Percentiles rank a stretch among this genome's conserved stretches.
Evolutionary conservation across 2,888 invertebrate genomes (phyloP).

Genomic region (Pogonocherus hispidulus): DNA sequence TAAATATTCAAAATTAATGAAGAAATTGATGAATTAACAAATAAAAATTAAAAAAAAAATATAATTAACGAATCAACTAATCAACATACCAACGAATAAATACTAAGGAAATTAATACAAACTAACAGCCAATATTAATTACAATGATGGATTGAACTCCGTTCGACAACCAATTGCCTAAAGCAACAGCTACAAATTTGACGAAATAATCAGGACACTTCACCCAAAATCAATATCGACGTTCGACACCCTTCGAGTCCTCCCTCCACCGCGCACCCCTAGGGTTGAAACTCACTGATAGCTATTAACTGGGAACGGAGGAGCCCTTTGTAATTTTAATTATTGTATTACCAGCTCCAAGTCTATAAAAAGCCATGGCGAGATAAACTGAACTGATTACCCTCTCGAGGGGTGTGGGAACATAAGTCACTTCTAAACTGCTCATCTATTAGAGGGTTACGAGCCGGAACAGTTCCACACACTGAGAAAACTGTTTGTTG

Average conservation of each 20-base stretch:
- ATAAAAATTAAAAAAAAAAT: too few species aligned
- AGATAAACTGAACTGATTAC: slow-evolving; percentile 48
- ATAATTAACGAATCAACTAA: too few species aligned
- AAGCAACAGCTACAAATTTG: neutral
- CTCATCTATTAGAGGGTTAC: slow-evolving; percentile 32
- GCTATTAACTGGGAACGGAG: slow-evolving; percentile 31
- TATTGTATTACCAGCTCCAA: slow-evolving; percentile 43
- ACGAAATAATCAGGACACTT: neutral
- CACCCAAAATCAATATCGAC: neutral
- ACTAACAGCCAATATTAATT: too few species aligned
- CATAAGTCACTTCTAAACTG: slow-evolving; percentile 50
- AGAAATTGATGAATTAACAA: too few species aligned
- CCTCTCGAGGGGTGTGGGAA: slow-evolving; percentile 45
- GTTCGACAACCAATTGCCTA: too few species aligned
- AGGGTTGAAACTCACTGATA: slow-evolving; percentile 3
- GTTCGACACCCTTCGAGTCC: neutral
- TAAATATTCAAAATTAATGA: too few species aligned
- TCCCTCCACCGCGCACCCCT: neutral
- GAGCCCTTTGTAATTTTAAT: slow-evolving; percentile 48
- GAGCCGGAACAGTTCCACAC: neutral
- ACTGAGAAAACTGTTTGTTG: neutral
- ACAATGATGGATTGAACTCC: too few species aligned
- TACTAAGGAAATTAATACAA: too few species aligned
- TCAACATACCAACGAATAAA: too few species aligned
- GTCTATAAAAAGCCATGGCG: slow-evolving; percentile 43